Evolutionary conservation across 37 sponge, comb jelly and placozoan genomes (phyloP).

Genomic region (Agelas oroides): DNA sequence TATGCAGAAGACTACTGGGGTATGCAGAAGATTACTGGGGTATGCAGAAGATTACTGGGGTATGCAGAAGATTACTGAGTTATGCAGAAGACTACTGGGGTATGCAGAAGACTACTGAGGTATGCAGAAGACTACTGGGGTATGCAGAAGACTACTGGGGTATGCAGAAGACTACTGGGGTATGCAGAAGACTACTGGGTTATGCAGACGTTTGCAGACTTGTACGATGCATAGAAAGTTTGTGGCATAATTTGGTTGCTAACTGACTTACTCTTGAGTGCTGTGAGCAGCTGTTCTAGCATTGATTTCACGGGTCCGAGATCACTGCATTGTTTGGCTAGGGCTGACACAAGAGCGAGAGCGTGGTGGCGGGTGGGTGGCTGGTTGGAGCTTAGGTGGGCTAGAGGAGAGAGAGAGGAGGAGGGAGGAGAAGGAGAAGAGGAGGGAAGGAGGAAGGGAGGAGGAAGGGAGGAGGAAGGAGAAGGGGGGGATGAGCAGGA

Average conservation of each 20-base stretch:
- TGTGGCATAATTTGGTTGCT: too few species aligned
- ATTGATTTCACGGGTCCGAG: neutral
- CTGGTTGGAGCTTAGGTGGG: conserved; percentile 43
- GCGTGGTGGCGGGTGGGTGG: conserved; percentile 18
- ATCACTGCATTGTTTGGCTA: conserved; percentile 73
- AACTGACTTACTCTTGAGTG: conserved; percentile 50
- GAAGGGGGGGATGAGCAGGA: neutral
- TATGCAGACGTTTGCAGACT: neutral
- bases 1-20: too few species aligned
- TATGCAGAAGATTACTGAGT: too few species aligned
- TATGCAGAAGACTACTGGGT: too few species aligned
- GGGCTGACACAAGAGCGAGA: conserved; percentile 21
- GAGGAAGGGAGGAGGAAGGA: too few species aligned
- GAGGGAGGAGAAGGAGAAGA: neutral
- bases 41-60: too few species aligned
- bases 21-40: too few species aligned
- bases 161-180: too few species aligned
- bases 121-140: too few species aligned
- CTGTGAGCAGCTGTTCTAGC: conserved; percentile 23
- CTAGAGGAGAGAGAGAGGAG: conserved; percentile 5
- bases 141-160: too few species aligned
- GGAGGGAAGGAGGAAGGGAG: neutral
- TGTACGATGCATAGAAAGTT: neutral
- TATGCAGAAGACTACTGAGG: too few species aligned
- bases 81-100: too few species aligned